Base-by-base conservation (phyloP, 2,888 invertebrate species). In the Melipona bicolor region DNA sequence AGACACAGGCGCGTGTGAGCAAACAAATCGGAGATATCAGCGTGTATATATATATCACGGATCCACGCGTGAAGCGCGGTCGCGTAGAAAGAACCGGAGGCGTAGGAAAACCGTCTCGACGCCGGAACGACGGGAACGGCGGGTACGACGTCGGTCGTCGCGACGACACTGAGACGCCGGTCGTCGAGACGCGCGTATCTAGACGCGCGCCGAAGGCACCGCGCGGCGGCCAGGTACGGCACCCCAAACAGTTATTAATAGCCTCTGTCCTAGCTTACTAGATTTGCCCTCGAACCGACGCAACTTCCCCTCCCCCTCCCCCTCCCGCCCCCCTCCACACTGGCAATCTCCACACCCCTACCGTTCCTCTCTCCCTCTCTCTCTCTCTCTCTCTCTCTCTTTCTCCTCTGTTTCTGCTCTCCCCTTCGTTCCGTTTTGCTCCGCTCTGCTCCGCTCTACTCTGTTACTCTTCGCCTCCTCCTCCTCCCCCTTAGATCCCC, bases 241-340 rank as follows among this genome's bases (percentile, higher is more conserved):
- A 94, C 94, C 93, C 94, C 92, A 93, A 94, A 93, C 92, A 89
- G 92, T 93, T 94, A 94, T 94, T 94, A 94, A 94, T 94, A 94
- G 94, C 90, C 88, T 81, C 91, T 94, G 93, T 94, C 93, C 94
- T 94, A 93, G 92, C 93, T 93, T 93, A 91, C 93, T 93, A 93
- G 93, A 92, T 93, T 92, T 92, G 92, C 92, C 92, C 92, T 92
- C 93, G 92, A 91, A 92, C 90, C 91, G 87, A 91, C 89, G 84
- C 87, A 81, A 77, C 86, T 75, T 67, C n/a, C n/a, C n/a, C n/a
- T n/a, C n/a, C 49, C 68, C 75, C 59, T 77, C 59, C 77, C 76
- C 73, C 72, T 62, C 73, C 36, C 59, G 24, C 56, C 72, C 49
- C 52, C 76, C 68, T 52, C 9, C 43, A 9, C 36, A 9, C 36